Evolutionary conservation across 1,140 invertebrate genomes (phyloP), one percentile per base, ranked within the genome.

Genomic region (Glossosoma conforme): DNA sequence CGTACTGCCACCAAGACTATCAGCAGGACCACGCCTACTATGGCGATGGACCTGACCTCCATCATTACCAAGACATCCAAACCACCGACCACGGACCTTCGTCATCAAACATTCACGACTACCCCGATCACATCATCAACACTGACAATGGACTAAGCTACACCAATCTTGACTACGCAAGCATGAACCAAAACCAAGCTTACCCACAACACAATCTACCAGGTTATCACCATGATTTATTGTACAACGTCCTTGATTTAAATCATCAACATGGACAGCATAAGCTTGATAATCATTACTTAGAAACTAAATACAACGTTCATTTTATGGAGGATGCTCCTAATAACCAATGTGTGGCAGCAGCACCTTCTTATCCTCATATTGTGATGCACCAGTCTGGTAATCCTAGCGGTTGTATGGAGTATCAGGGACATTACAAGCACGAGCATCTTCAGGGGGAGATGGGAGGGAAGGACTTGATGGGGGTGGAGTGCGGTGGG

Each of bases 111-210:
- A 64, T 68, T 11, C 18, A 33, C 17, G 44, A 52, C 5, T 56
- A 50, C 19, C 47, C 51, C 2, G 66, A 74, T 2, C 73, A 78
- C 8, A 89, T 91, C 14, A 91, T 91, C 38, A 89, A 84, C 58
- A 85, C 87, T 0, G 85, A 89, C 58, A 88, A 88, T 46, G 89
- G 90, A 0, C 69, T 93, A 32, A 91, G 89, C 64, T 94, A 94
- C 65, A 93, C 91, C 0, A 93, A 93, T 68, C 68, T 94, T 60
- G 91, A 94, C 70, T 90, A 89, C 58, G 69, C 67, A 1, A 22
- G 40, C 22, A 38, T 48, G 6, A 66, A 70, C 32, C 44, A 66
- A 30, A 65, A 67, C 32, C 66, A 65, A 3, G 61, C 54, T 37
- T 69, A 72, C 22, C 61, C 24, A 10, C 40, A 55, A 17, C 46